phyloP scores from a whole-genome alignment of 2,797 vertebrate genomes.

The Austrolebias charrua region DNA sequence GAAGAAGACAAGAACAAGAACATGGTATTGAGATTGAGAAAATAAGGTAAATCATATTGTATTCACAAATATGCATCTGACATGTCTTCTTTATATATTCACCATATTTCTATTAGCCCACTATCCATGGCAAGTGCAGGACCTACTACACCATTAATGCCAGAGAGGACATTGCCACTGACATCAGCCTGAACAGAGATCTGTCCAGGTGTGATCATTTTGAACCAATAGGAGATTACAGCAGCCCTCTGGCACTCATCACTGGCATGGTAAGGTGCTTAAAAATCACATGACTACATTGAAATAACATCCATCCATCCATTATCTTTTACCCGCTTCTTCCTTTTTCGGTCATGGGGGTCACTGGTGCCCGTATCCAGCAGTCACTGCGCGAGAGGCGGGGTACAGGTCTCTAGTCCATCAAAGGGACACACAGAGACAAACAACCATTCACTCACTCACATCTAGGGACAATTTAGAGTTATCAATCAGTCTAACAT shows the following conservation, averaged over 20 bases:
- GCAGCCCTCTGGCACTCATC: constrained; percentile 90
- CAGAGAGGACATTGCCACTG: constrained; percentile 81
- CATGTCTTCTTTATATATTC: not conserved
- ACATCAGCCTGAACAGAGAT: constrained; percentile 84
- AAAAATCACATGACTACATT: not conserved
- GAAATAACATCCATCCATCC: not conserved
- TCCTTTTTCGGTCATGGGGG: too few relatives aligned
- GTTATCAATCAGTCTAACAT: too few relatives aligned
- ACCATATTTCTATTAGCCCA: constrained; percentile 78
- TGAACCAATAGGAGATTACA: constrained; percentile 80
- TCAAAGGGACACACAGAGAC: too few relatives aligned
- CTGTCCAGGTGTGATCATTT: constrained; percentile 88
- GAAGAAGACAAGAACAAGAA: constrained; percentile 72
- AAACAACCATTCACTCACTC: too few relatives aligned
- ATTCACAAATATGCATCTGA: not conserved
- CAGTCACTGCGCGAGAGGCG: too few relatives aligned
- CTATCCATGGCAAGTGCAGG: constrained; percentile 89
- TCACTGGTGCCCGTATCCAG: too few relatives aligned
- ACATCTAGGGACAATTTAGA: too few relatives aligned
- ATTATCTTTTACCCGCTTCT: too few relatives aligned
- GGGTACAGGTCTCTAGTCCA: too few relatives aligned
- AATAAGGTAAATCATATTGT: not conserved
- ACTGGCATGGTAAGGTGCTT: constrained; percentile 84
- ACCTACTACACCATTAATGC: constrained; percentile 79
- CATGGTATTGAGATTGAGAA: constrained; percentile 63